Evolutionary conservation across 2,797 vertebrate species (phyloP), one percentile per base, ranked within the genome.

Genomic region (Etheostoma nigrum): DNA sequence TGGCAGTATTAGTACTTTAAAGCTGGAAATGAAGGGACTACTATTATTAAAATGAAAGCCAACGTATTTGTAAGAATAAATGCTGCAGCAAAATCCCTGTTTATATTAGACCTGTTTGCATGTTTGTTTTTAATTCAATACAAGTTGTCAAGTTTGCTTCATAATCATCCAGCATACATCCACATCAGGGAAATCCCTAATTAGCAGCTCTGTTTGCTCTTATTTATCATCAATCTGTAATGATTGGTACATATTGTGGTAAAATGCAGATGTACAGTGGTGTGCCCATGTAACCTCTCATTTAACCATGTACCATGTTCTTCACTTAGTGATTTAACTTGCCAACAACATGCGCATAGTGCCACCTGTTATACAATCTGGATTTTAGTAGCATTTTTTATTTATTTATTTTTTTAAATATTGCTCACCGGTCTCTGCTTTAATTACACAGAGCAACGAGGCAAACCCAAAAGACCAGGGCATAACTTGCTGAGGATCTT

Each of bases 1-100:
- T 67, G 55, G 40, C 60, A 23, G 45, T 57, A 45, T 78, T 81
- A 72, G 79, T 72, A 63, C 57, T 79, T 79, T 19, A 73, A 79
- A 79, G 65, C 45, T 52, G 47, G 61, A 76, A 82, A 64, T 49
- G 66, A 52, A 70, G 27, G n/a, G 57, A 36, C 13, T 57, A 40
- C 51, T 36, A 30, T 74, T 68, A 66, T 67, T 76, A 47, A 79
- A 52, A 77, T 44, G 44, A 74, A 42, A 71, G 72, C 25, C 40
- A 47, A 57, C 21, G 25, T 1, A 30, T 79, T 63, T 52, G 7
- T 60, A 44, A 16, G 12, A 69, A 74, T 40, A 60, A 67, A 74
- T 25, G 27, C 47, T 15, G 5, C 48, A 40, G 33, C 10, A 27
- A 72, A 33, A n/a, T 33, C 53, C 14, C 53, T 25, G 25, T 63